A percentile compares a stretch with the other conserved stretches of the same genome.
phyloP scores from a whole-genome alignment of 64 coral and sea anemone species.

The Montipora efflorescens region DNA sequence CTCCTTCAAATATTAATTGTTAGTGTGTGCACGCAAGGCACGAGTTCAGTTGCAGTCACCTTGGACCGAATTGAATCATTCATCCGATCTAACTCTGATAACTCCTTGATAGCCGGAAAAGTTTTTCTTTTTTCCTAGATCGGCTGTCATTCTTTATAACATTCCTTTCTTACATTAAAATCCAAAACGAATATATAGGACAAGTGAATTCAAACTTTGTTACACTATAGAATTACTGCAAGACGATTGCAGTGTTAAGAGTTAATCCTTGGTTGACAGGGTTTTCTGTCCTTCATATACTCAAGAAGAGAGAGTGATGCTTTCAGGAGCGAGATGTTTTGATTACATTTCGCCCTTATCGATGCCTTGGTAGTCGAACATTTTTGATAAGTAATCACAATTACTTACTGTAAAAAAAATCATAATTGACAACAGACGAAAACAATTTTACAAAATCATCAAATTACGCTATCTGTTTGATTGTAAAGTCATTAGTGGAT shows the following conservation, averaged over 20 bases:
- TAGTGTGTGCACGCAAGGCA: too few species aligned
- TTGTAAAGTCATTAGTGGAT: not conserved
- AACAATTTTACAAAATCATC: not conserved
- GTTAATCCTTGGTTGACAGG: not conserved
- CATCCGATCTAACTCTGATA: not conserved
- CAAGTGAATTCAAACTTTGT: not conserved
- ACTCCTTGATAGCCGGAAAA: too few species aligned
- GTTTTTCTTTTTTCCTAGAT: too few species aligned
- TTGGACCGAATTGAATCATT: too few species aligned
- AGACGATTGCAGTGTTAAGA: not conserved
- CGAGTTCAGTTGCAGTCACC: too few species aligned
- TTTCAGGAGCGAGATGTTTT: too few species aligned
- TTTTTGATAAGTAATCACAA: not conserved
- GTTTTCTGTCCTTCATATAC: not conserved
- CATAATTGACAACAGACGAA: not conserved
- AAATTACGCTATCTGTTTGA: not conserved
- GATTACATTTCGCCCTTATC: too few species aligned
- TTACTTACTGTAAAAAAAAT: not conserved
- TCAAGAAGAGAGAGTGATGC: too few species aligned
- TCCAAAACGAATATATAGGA: not conserved
- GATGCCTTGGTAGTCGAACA: not conserved
- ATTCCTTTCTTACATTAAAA: not conserved
- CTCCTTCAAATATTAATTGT: too few species aligned
- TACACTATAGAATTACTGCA: not conserved
- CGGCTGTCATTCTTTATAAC: too few species aligned